Evolutionary conservation across 1,140 invertebrate genomes (phyloP).

Genomic region (Callitettix versicolor): DNA sequence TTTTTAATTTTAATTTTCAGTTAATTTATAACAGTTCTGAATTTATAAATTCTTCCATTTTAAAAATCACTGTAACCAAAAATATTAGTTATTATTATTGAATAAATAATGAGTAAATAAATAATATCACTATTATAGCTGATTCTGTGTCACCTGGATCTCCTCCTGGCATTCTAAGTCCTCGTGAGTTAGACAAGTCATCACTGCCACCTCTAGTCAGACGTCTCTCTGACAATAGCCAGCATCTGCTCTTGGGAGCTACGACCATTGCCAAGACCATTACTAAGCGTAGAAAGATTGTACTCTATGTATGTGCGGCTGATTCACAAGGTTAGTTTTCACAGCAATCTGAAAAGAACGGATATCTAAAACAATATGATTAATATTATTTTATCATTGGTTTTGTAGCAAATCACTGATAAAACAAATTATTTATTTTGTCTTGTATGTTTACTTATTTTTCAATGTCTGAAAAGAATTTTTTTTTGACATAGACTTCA

Average conservation of each 20-base stretch:
- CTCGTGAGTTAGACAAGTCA: conserved; percentile 2
- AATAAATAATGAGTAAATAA: too few relatives aligned
- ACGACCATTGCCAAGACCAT: conserved; percentile 35
- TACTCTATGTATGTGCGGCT: conserved; percentile 54
- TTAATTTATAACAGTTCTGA: too few relatives aligned
- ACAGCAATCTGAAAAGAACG: too few relatives aligned
- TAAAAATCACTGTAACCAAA: too few relatives aligned
- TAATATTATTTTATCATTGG: too few relatives aligned
- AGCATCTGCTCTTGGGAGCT: conserved; percentile 43
- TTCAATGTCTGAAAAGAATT: too few relatives aligned
- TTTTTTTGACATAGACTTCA: too few relatives aligned
- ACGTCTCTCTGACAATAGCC: conserved; percentile 40
- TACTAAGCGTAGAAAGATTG: conserved; percentile 45
- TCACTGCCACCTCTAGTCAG: conserved; percentile 35
- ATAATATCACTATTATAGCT: conserved; percentile 25
- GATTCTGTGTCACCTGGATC: conserved; percentile 50
- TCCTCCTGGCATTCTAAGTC: conserved; percentile 33
- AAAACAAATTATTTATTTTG: neutral
- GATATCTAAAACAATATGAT: too few relatives aligned
- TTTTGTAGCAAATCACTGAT: too few relatives aligned
- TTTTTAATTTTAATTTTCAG: too few relatives aligned
- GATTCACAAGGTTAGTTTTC: conserved; percentile 62
- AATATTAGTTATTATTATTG: too few relatives aligned
- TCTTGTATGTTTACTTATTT: neutral
- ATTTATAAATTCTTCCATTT: too few relatives aligned